These are phyloP conservation scores for Numida meleagris DNA, from an alignment of 2,113 vertebrate species.

Conservation along the genomic window DNA sequence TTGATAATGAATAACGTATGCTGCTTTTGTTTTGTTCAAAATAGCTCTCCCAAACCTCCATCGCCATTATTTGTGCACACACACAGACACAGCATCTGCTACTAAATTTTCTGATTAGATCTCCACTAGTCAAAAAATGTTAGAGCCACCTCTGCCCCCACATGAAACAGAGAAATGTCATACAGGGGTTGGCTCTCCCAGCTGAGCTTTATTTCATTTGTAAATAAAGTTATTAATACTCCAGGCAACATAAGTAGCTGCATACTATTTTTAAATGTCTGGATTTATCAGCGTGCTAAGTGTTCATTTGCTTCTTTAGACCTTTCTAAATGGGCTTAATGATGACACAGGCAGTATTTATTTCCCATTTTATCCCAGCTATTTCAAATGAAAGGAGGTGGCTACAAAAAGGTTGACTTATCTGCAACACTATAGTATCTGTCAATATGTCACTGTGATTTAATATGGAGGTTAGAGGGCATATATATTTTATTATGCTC, in stretches of 20 bases:
- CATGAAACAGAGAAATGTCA: neutral
- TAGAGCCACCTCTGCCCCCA: neutral
- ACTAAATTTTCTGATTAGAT: neutral
- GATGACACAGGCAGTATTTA: neutral
- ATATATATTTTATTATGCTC: constrained; percentile 44
- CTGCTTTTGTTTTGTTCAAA: neutral
- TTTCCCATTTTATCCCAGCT: neutral
- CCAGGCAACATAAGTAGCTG: constrained; percentile 19
- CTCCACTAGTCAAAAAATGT: neutral
- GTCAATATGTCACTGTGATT: constrained; percentile 41
- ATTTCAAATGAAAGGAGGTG: neutral
- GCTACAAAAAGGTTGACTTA: constrained; percentile 26
- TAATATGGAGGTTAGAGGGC: constrained; percentile 23
- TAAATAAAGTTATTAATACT: constrained; percentile 47
- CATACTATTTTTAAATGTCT: constrained; percentile 13
- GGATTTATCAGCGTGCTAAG: constrained; percentile 42
- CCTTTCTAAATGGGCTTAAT: neutral
- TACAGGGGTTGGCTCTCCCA: neutral
- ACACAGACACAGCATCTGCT: neutral
- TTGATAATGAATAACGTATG: neutral
- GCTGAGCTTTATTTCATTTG: constrained; percentile 16
- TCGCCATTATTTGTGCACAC: neutral
- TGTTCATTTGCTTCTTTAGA: constrained; percentile 14
- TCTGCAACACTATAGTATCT: neutral
- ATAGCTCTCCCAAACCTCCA: neutral